These are phyloP conservation scores for Xyliphius kryptos DNA, from an alignment of 2,113 vertebrate species.

Conservation along the genomic window DNA sequence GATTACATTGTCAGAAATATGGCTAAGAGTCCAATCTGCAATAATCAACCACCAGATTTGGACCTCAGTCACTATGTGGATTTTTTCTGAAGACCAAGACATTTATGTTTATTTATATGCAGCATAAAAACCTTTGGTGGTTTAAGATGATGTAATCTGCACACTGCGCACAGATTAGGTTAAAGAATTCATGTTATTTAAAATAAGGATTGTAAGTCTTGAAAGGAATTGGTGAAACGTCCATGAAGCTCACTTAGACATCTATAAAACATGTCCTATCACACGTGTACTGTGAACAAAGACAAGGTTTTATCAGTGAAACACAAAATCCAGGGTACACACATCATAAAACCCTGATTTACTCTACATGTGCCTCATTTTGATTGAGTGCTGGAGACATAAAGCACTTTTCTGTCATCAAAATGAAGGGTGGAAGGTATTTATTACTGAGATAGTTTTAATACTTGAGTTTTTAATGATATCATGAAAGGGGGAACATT, in stretches of 20 bases:
- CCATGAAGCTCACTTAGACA: constrained; percentile 10
- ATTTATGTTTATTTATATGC: too few species aligned
- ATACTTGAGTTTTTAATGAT: too few species aligned
- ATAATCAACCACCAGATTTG: too few species aligned
- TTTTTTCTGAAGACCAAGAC: too few species aligned
- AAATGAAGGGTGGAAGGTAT: constrained; percentile 33
- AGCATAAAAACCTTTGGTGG: too few species aligned
- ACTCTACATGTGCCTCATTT: constrained; percentile 41
- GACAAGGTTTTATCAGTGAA: neutral
- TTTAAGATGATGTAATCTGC: too few species aligned
- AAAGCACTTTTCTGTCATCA: constrained; percentile 35
- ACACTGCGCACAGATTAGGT: too few species aligned
- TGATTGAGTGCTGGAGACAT: constrained; percentile 38
- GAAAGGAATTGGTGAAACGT: constrained; percentile 18
- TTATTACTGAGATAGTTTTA: neutral
- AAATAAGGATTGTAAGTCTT: constrained; percentile 1
- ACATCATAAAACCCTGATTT: neutral
- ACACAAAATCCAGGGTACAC: neutral
- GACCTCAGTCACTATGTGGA: too few species aligned
- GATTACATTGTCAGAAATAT: too few species aligned
- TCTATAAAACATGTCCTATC: constrained; percentile 11
- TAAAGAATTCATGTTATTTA: too few species aligned
- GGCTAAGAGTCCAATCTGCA: too few species aligned
- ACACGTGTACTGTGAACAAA: neutral
- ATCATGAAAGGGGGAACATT: too few species aligned